Evolutionary conservation across 2,888 invertebrate genomes (phyloP).

Genomic region (Halictus quadricinctus): DNA sequence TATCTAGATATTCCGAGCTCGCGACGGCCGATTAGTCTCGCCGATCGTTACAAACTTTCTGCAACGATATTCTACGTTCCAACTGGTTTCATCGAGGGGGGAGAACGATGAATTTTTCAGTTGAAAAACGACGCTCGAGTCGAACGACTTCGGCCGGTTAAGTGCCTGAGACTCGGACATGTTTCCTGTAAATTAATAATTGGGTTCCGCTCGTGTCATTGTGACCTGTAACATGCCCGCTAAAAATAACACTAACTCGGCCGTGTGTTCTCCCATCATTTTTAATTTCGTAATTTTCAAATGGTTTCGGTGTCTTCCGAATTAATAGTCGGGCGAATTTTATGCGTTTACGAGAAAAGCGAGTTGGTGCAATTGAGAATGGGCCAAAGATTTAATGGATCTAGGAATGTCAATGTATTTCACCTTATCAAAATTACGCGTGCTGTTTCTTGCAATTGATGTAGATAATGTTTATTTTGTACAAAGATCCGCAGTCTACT

Average conservation of each 20-base stretch:
- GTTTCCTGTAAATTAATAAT: background rate
- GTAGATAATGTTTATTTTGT: background rate
- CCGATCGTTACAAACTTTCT: slow-evolving; percentile 23
- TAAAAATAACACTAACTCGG: background rate
- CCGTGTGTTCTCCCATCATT: background rate
- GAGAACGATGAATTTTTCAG: slow-evolving; percentile 9
- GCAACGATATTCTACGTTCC: slow-evolving; percentile 27
- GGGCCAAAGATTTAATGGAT: background rate
- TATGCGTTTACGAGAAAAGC: background rate
- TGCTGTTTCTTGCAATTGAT: no score
- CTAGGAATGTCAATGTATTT: background rate
- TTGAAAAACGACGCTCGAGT: background rate
- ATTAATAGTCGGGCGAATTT: background rate
- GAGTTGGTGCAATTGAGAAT: background rate
- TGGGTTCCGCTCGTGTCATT: background rate
- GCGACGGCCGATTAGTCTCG: slow-evolving; percentile 43
- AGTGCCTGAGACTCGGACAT: background rate
- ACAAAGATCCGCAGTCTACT: no score
- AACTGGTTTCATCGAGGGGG: background rate
- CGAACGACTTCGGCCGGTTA: background rate
- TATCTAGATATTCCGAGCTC: slow-evolving; percentile 46
- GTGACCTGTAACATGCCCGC: background rate
- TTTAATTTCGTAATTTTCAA: background rate
- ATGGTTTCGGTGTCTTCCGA: background rate
- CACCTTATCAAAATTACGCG: background rate